Base-by-base conservation (phyloP, 2,113 vertebrate genomes). In the Notiomystis cincta region DNA sequence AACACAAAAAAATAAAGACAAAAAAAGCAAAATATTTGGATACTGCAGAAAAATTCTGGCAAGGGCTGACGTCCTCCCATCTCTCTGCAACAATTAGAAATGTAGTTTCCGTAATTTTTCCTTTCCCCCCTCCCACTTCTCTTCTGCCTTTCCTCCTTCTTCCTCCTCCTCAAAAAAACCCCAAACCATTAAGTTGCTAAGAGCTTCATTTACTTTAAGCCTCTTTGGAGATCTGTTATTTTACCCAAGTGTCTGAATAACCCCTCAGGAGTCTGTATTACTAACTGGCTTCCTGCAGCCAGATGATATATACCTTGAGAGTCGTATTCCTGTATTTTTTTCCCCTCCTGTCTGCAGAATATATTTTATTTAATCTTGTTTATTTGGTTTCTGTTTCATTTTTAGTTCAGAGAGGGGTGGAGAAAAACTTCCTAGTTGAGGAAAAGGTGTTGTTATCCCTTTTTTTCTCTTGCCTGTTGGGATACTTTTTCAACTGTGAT, bases 181-280 rank as follows among this genome's bases (percentile, higher is more conserved):
- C 38, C n/a, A n/a, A n/a, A n/a, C 28, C 15, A 40, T 61, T 56
- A 60, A 60, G 23, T 69, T 93, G 9, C 20, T 58, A 76, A 78
- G 22, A 76, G 30, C 9, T 53, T 82, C 13, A 87, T 82, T 92
- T 62, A 48, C 31, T 83, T 87, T 67, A 62, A 51, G 28, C 11
- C 11, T 44, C 54, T 87, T 93, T 90, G 60, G 79, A 94, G 60
- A 67, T 37, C 62, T 82, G 35, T 75, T 88, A 37, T 88, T 87
- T 88, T 50, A 92, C 67, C 16, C 18, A 64, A 57, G 61, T 71
- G 61, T 60, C 56, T 87, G 83, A 61, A 75, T 50, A 95, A 82
- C 7, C 15, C 60, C 11, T 2, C 47, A 66, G 67, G 76, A 88
- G 12, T 65, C 27, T 85, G 19, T 48, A 40, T 77, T 78, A 30